Percentiles rank a stretch among this genome's conserved stretches.
Evolutionary conservation across 1,140 invertebrate species (phyloP).

Genomic region (Camponotus vicinus): DNA sequence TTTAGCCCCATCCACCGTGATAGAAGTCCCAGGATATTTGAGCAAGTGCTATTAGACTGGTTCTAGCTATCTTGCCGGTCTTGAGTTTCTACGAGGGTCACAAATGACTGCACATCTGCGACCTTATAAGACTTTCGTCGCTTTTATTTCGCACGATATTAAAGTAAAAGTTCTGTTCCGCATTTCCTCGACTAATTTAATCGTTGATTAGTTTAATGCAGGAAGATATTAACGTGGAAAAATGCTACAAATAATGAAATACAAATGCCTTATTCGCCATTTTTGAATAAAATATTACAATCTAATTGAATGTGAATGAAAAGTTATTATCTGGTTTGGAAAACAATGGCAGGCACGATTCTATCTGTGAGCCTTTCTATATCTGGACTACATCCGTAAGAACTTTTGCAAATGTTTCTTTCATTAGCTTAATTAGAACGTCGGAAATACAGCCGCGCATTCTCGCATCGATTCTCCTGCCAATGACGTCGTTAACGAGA

Average conservation of each 20-base stretch:
- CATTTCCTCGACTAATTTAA: neutral
- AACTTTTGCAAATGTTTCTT: conserved; percentile 42
- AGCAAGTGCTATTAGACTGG: conserved; percentile 51
- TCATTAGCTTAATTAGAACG: conserved; percentile 54
- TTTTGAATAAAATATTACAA: neutral
- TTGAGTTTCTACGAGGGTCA: conserved; percentile 51
- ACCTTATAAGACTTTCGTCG: conserved; percentile 19
- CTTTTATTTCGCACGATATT: conserved; percentile 44
- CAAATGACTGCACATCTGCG: conserved; percentile 32
- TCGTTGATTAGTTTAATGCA: neutral
- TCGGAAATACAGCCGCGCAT: conserved; percentile 13
- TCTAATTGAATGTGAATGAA: neutral
- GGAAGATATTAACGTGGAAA: neutral
- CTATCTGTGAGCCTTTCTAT: neutral
- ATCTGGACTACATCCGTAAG: neutral
- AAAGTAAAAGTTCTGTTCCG: conserved; percentile 27
- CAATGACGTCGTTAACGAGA: conserved; percentile 67
- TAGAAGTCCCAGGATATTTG: conserved; percentile 70
- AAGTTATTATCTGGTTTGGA: neutral
- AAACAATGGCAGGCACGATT: conserved; percentile 6
- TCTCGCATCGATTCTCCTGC: conserved; percentile 28
- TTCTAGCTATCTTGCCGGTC: conserved; percentile 48
- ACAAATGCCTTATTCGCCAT: neutral
- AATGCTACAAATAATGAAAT: no score
- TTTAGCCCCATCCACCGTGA: conserved; percentile 66